Percentiles rank a stretch among this genome's conserved stretches.
Conservation (phyloP, 2,113 vertebrate genomes). For the Ranitomeya imitator region DNA sequence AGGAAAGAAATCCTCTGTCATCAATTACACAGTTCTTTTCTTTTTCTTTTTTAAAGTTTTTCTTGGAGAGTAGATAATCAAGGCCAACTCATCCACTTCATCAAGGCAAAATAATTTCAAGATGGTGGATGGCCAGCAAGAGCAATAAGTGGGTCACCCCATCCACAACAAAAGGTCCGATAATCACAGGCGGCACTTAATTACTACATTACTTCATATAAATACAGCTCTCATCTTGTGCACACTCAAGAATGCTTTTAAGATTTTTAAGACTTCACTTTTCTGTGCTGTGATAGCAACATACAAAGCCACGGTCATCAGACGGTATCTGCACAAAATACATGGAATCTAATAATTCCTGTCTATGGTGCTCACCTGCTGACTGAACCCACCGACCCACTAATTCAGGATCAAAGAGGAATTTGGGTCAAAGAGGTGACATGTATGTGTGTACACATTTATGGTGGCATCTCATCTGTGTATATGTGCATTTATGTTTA, state of each 20-base stretch:
- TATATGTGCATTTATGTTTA: no score
- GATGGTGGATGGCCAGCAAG: neutral
- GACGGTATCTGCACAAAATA: no score
- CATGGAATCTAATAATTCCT: no score
- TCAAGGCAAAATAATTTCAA: conserved; percentile 2
- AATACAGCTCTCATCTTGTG: neutral
- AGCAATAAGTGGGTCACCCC: conserved; percentile 5
- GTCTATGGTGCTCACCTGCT: no score
- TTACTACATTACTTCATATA: neutral
- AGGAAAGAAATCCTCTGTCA: neutral
- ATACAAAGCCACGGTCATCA: neutral
- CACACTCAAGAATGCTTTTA: neutral
- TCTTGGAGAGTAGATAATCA: neutral
- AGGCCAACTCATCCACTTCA: conserved; percentile 18
- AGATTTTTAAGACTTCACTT: neutral
- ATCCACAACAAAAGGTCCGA: neutral
- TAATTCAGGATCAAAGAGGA: no score
- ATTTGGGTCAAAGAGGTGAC: no score
- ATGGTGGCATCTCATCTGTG: no score
- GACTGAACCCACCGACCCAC: no score
- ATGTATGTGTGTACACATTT: no score
- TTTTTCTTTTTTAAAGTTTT: neutral
- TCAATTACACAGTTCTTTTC: neutral
- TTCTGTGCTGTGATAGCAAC: neutral
- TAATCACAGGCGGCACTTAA: conserved; percentile 1